Evolutionary conservation across 2,113 vertebrate genomes (phyloP).

Genomic region (Neolamprologus tretocephalus): DNA sequence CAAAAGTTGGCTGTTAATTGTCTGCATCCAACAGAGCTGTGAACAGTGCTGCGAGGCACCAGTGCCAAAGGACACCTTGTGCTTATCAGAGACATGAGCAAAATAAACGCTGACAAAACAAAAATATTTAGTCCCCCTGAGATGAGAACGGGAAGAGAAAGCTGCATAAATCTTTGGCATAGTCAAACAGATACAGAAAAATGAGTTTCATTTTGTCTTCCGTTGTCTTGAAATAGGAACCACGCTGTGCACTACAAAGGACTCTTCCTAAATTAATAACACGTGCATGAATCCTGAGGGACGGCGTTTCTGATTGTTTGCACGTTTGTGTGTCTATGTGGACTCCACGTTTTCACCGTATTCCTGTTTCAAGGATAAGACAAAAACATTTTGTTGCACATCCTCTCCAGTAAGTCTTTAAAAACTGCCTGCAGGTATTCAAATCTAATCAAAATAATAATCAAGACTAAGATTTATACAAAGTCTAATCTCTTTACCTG

Average conservation of each 20-base stretch:
- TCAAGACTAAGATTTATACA: not conserved
- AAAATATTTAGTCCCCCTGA: not conserved
- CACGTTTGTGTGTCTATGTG: not conserved
- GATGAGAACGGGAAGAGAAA: not conserved
- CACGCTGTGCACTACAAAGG: fast-evolving
- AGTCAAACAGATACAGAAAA: not conserved
- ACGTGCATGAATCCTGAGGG: not conserved
- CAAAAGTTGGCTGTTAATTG: not conserved
- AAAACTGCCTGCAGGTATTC: not conserved
- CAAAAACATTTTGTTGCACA: not conserved
- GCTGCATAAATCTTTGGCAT: not conserved
- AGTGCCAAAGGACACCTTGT: not conserved
- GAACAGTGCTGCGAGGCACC: not conserved
- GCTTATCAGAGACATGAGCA: not conserved
- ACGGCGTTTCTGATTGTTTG: not conserved
- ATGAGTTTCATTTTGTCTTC: not conserved
- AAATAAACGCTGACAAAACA: not conserved
- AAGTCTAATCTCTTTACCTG: conserved; percentile 73
- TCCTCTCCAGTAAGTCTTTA: not conserved
- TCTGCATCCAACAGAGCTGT: not conserved
- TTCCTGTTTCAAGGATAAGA: not conserved
- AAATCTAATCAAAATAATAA: not conserved
- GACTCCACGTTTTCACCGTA: not conserved
- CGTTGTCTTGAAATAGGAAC: not conserved
- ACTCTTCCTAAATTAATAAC: not conserved